Evolutionary conservation across 2,113 vertebrate species (phyloP), one percentile per base, ranked within the genome.

Genomic region (Promerops cafer): DNA sequence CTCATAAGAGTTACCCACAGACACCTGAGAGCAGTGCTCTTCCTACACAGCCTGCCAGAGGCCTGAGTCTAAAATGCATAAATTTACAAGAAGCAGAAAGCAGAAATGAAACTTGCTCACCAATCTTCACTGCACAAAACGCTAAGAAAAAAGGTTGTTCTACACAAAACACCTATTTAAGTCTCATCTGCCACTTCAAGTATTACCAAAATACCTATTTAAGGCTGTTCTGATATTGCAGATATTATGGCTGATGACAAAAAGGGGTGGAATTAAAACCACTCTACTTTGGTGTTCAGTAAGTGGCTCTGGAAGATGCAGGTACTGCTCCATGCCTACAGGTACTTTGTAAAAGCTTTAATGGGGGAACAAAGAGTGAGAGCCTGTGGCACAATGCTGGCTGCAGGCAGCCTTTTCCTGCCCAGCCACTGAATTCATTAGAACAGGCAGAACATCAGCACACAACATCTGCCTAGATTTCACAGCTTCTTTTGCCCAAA

Each of bases 71-170:
- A 81, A 82, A 64, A 45, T 30, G 19, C 37, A 49, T 18, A 53
- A n/a, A 85, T 24, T 39, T 83, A 27, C 12, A 63, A 72, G 66
- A 65, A n/a, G 23, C 39, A 85, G 70, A 82, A 95, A 89, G 78
- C 45, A 95, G 87, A 95, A 97, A 59, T 1, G 33, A 94, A 95
- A 90, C 54, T 39, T 68, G 30, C 35, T 81, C 24, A 40, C 65
- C 16, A n/a, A 75, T 8, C 45, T 68, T n/a, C 64, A 35, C 40
- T 45, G 59, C 27, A 47, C 8, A 13, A 74, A 77, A 23, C n/a
- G 24, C 37, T 54, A 72, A 72, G 79, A 45, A 35, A 77, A 82
- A 76, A 47, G 22, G 16, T 49, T 79, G 7, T 23, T 88, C 27
- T 57, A 21, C 39, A 20, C 49, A 39, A 40, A 90, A 23, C 22